Base-by-base conservation (phyloP, 2,113 vertebrate species). In the Columbina picui region DNA sequence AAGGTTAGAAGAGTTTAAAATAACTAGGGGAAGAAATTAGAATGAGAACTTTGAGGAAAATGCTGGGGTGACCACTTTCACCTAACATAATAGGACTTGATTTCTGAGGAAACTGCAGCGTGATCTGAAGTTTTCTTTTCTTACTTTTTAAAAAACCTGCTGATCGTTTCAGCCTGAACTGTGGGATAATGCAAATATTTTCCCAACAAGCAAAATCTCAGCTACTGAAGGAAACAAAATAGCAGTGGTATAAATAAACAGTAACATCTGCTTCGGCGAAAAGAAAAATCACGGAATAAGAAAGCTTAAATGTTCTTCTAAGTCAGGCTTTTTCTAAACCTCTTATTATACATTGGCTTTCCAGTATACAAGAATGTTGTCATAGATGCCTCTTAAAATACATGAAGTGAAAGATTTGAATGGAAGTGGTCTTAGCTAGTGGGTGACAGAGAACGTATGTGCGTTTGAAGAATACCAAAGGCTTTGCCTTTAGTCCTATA, bases 241-340 rank as follows among this genome's bases (percentile, higher is more conserved):
- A 84, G 27, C 83, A 32, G 4, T 27, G n/a, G 13, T n/a, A 2
- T 2, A 25, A 93, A 74, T 86, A 79, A 91, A 30, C 67, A 47
- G 63, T 34, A 90, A 87, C 76, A 92, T 82, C 89, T 95, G 84
- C 94, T 89, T 86, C 27, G 80, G 63, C 87, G 86, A 4, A 21
- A 32, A 84, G 57, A 22, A 36, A 82, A 87, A 68, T 64, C 74
- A 56, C 55, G 64, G 45, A 84, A 23, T 63, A 14, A 45, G 26
- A 50, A 70, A 75, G 64, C 89, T 67, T 27, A 39, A 85, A 69
- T 38, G 29, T 74, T 68, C 63, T n/a, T 52, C 13, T 63, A n/a
- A 93, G 56, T 82, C 29, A 19, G 52, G 26, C 14, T 49, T 49
- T 18, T 12, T 15, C 68, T 61, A 14, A 77, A 84, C n/a, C 55